Evolutionary conservation across 2,113 vertebrate species (phyloP).

Genomic region (Limnothrissa miodon): DNA sequence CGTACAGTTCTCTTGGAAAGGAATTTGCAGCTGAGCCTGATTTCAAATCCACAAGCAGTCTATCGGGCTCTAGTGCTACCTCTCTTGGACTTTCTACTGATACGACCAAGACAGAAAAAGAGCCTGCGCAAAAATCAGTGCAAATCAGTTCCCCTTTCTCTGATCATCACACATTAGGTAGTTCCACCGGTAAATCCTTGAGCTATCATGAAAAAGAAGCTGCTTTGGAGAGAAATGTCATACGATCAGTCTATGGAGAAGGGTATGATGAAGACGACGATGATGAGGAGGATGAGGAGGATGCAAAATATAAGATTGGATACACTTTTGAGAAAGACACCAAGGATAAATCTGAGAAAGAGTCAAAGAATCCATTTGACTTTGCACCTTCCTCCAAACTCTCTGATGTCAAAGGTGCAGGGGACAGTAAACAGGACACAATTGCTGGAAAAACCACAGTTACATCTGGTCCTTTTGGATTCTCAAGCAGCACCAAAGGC

Average conservation of each 20-base stretch:
- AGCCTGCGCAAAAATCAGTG: constrained; percentile 23
- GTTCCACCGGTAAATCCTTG: constrained; percentile 36
- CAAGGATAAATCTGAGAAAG: constrained; percentile 85
- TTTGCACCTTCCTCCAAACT: constrained; percentile 55
- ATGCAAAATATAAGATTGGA: constrained; percentile 69
- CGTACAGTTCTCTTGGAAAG: constrained; percentile 70
- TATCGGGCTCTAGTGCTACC: constrained; percentile 34
- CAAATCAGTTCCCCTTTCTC: constrained; percentile 38
- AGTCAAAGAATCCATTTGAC: constrained; percentile 55
- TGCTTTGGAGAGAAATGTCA: constrained; percentile 63
- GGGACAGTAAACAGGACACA: constrained; percentile 38
- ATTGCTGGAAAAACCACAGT: constrained; percentile 48
- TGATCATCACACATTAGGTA: constrained; percentile 53
- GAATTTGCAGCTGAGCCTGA: constrained; percentile 68
- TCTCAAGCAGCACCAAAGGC: constrained; percentile 28
- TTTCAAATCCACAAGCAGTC: constrained; percentile 42
- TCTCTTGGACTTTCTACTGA: constrained; percentile 40
- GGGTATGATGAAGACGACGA: constrained; percentile 72
- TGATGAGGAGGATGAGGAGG: constrained; percentile 62
- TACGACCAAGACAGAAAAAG: constrained; percentile 35
- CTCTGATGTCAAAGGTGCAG: constrained; percentile 62
- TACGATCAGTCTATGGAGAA: constrained; percentile 68
- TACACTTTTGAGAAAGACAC: constrained; percentile 87
- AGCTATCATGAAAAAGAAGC: constrained; percentile 62
- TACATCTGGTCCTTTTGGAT: constrained; percentile 35